Evolutionary conservation across 2,113 vertebrate species (phyloP).

Genomic region (Pelusios castaneus): DNA sequence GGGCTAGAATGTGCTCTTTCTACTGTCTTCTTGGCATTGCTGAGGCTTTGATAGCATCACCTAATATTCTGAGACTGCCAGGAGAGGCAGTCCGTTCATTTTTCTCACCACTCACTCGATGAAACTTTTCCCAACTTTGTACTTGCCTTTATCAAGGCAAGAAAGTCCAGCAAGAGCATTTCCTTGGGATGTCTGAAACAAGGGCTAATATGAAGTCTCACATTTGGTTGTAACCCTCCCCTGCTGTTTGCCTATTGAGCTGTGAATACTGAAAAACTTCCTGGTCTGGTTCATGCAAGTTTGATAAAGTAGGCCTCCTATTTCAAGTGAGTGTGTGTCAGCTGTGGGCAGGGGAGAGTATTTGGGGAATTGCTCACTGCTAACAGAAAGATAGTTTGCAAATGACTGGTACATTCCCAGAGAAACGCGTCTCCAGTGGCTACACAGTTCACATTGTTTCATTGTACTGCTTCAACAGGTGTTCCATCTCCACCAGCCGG

Average conservation of each 20-base stretch:
- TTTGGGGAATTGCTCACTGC: slow-evolving; percentile 24
- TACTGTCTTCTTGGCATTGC: not conserved
- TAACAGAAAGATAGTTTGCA: slow-evolving; percentile 49
- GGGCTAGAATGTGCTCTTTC: not conserved
- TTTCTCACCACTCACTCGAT: not conserved
- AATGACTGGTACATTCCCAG: slow-evolving; percentile 36
- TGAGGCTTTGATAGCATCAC: not conserved
- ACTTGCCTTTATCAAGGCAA: not conserved
- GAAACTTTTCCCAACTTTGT: not conserved
- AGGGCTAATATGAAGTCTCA: slow-evolving; percentile 2
- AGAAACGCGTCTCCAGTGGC: slow-evolving; percentile 5
- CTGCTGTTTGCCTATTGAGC: not conserved
- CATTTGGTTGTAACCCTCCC: slow-evolving; percentile 16
- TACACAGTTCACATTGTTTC: slow-evolving; percentile 1
- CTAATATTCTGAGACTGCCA: not conserved
- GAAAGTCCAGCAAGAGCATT: slow-evolving; percentile 1
- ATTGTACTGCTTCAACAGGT: slow-evolving; percentile 57
- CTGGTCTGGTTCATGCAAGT: not conserved
- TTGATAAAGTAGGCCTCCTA: not conserved
- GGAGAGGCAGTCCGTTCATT: not conserved
- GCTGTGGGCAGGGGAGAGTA: slow-evolving; percentile 31
- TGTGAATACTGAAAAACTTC: slow-evolving; percentile 14
- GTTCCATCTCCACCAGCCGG: not conserved
- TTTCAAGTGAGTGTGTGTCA: slow-evolving; percentile 31
- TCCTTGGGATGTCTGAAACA: not conserved